Percentiles rank a stretch among this genome's conserved stretches.
Evolutionary conservation across 2,888 invertebrate genomes (phyloP).

Genomic region (Spodoptera littoralis): DNA sequence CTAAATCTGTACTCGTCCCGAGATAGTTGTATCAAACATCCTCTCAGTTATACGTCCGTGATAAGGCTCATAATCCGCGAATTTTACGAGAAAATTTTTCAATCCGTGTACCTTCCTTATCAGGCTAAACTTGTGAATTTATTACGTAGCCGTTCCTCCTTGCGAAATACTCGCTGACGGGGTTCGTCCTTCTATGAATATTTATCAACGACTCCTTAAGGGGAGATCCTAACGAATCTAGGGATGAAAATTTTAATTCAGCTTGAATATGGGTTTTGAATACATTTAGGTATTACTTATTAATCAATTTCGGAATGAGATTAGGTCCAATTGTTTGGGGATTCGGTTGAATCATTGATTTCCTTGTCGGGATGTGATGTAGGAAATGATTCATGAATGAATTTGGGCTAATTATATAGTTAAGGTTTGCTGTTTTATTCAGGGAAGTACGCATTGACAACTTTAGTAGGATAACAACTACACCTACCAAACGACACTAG

Average conservation of each 20-base stretch:
- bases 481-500: too few species aligned
- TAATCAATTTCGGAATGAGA: constrained; percentile 43
- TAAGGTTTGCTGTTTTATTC: too few species aligned
- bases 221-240: constrained; percentile 37
- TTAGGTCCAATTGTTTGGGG: constrained; percentile 26
- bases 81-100: constrained; percentile 44
- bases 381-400: constrained; percentile 3
- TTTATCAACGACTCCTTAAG: constrained; percentile 44
- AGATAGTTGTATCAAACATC: constrained; percentile 32
- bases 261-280: constrained; percentile 22
- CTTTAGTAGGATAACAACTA: too few species aligned
- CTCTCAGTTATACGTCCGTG: constrained; percentile 4
- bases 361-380: neutral
- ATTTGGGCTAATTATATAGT: neutral
- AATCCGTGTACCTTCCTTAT: constrained; percentile 38
- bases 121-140: constrained; percentile 45
- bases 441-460: too few species aligned
- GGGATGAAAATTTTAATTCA: constrained; percentile 48
- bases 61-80: constrained; percentile 19
- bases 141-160: constrained; percentile 28
- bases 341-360: constrained; percentile 36
- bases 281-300: constrained; percentile 42
- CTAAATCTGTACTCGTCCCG: constrained; percentile 5
- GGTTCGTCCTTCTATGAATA: constrained; percentile 52
- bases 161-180: constrained; percentile 37